Base-by-base conservation (phyloP, 2,797 vertebrate species). In the Limnodromus scolopaceus region DNA sequence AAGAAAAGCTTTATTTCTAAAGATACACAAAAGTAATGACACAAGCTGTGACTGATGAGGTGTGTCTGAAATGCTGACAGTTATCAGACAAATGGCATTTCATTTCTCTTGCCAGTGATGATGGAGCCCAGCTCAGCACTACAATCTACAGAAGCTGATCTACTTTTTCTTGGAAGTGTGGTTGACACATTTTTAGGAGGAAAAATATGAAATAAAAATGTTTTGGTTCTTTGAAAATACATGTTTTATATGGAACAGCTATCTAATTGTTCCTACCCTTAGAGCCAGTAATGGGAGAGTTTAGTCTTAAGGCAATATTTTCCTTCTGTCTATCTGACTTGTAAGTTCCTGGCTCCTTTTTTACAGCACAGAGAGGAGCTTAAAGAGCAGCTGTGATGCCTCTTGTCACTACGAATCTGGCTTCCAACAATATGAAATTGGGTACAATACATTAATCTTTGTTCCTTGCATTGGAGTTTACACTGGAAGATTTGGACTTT, bases 31-130 rank as follows among this genome's bases (percentile, higher is more conserved):
- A 96, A 71, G 75, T 92, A 92, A 91, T 95, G 89, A 77, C 84
- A 91, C 74, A 86, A 94, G 64, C 86, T 74, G 45, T 77, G 81
- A 70, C 71, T 94, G 92, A 93, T 92, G 90, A 94, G 78, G 81
- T 71, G 83, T 93, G 81, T 93, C 92, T 94, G 93, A 96, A 94
- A 93, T 71, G 90, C 18, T 89, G 93, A 92, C 95, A 78, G 86
- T 89, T 85, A 95, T 87, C 90, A 94, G 88, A 75, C 66, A 92
- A 87, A 92, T 94, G 95, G 75, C 64, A 94, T 94, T 93, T 96
- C 75, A 43, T 71, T 93, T 46, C 84, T 87, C 68, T 51, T 93
- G 86, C 55, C 84, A 87, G 81, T 8, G 66, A 60, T 71, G 86
- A 78, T 68, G 80, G 74, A 95, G 55, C 78, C 46, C 74, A 84